Evolutionary conservation across 2,888 invertebrate species (phyloP).

Genomic region (Lasioglossum calceatum): DNA sequence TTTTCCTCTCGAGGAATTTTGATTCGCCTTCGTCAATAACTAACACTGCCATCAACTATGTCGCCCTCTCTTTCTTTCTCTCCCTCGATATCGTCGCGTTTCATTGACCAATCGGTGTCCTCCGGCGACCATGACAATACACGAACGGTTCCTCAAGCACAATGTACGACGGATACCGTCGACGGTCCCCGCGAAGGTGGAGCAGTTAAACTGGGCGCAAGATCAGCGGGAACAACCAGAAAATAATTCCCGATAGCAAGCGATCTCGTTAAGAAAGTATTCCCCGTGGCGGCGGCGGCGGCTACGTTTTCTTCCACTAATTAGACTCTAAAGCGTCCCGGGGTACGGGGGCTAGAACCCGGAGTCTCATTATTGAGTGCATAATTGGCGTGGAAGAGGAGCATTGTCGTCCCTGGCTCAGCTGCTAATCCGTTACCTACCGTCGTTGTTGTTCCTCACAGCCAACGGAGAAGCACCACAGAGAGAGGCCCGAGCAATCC

Average conservation of each 20-base stretch:
- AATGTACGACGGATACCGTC: conserved; percentile 36
- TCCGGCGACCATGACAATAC: conserved; percentile 34
- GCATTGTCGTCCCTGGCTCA: conserved; percentile 57
- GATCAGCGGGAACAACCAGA: conserved; percentile 62
- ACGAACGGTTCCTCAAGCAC: conserved; percentile 40
- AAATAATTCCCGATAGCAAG: conserved; percentile 70
- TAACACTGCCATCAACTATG: neutral
- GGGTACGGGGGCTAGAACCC: conserved; percentile 34
- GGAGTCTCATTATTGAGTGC: conserved; percentile 72
- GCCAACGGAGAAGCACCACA: conserved; percentile 83
- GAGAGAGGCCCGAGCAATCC: conserved; percentile 85
- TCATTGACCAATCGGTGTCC: neutral
- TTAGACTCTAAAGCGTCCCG: conserved; percentile 75
- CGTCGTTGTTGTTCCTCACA: conserved; percentile 60
- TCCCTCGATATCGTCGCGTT: neutral
- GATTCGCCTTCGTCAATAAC: conserved; percentile 21
- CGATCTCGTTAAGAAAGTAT: conserved; percentile 79
- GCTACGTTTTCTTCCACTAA: conserved; percentile 73
- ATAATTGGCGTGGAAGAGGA: conserved; percentile 73
- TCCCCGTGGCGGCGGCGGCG: conserved; percentile 47
- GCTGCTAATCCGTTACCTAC: conserved; percentile 63
- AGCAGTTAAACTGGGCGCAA: conserved; percentile 57
- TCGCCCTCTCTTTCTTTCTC: neutral
- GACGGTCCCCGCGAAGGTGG: conserved; percentile 21
- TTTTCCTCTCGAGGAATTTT: conserved; percentile 16